Base-by-base conservation (phyloP, 1,140 invertebrate genomes). In the Zaprionus ghesquierei region DNA sequence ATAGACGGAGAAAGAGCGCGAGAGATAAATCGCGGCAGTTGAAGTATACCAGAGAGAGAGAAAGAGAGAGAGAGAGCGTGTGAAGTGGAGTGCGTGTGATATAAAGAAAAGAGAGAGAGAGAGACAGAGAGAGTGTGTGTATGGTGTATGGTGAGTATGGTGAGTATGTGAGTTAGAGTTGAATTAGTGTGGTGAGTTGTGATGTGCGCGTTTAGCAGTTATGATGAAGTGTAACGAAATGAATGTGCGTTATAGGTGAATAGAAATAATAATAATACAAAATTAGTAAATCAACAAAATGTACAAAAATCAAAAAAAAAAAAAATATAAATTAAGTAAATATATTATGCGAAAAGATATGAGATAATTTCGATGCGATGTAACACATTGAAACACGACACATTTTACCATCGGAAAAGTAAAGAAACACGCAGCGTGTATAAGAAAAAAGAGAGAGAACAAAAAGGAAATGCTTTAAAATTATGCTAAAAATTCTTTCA, bases 161-260 rank as follows among this genome's bases (percentile, higher is more conserved):
- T 65, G 53, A 41, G n/a, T 69, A 15, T n/a, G 22, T 41, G 13
- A 23, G 31, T 20, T 35, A 44, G 20, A 22, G n/a, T 38, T n/a
- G 55, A 15, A 53, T 27, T 54, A 5, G 25, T 20, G 9, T 54
- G n/a, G 25, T 33, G 51, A 23, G 9, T 10, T 51, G 27, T 49
- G 22, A 50, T 38, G 49, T 25, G 55, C 41, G 63, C 49, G 61
- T 58, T 46, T 49, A 13, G 66, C 53, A 35, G n/a, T n/a, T n/a
- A n/a, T 61, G 55, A 23, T 53, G 13, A 54, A 23, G 33, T 51
- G 18, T 25, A 25, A 46, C 23, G 29, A 49, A 29, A 51, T 73
- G 50, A 84, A 73, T 79, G 71, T 81, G 63, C 69, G 78, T 75
- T 75, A 56, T 81, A 68, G 35, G 41, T 69, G 33, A 69, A 73